These are phyloP conservation scores for Drosophila sproati DNA, from an alignment of 1,140 invertebrate genomes.

Conservation along the genomic window DNA sequence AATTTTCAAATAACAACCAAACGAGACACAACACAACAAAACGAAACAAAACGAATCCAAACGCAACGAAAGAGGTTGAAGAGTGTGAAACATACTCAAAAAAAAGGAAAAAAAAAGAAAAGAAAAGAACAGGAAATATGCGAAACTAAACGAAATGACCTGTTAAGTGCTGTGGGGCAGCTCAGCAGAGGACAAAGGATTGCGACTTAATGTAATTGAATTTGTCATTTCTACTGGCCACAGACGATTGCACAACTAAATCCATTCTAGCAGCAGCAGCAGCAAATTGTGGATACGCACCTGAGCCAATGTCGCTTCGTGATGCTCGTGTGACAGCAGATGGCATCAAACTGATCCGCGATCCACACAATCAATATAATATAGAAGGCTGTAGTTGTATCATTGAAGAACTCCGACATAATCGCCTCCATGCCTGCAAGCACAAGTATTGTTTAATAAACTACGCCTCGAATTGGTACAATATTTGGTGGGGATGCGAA, in stretches of 20 bases:
- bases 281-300: conserved; percentile 86
- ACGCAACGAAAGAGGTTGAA: conserved; percentile 14
- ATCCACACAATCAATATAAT: conserved; percentile 99
- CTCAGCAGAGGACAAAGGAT: conserved; percentile 47
- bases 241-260: conserved; percentile 54
- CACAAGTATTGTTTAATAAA: background rate
- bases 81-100: conserved; percentile 24
- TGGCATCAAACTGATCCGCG: conserved; percentile 99
- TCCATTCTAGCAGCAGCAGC: background rate
- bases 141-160: conserved; percentile 67
- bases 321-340: conserved; percentile 98
- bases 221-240: conserved; percentile 62
- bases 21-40: conserved; percentile 28
- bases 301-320: conserved; percentile 98
- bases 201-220: conserved; percentile 76
- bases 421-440: conserved; percentile 98
- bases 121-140: conserved; percentile 43
- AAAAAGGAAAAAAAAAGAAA: conserved; percentile 1
- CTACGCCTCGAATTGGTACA: background rate
- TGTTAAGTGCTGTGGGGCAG: conserved; percentile 64
- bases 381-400: conserved; percentile 99
- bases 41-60: conserved; percentile 1
- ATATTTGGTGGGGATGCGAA: conserved; percentile 86
- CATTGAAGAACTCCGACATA: conserved; percentile 99
- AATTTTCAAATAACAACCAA: conserved; percentile 78